phyloP scores from a whole-genome alignment of 2,888 invertebrate species.

The Leucophenga maculata region DNA sequence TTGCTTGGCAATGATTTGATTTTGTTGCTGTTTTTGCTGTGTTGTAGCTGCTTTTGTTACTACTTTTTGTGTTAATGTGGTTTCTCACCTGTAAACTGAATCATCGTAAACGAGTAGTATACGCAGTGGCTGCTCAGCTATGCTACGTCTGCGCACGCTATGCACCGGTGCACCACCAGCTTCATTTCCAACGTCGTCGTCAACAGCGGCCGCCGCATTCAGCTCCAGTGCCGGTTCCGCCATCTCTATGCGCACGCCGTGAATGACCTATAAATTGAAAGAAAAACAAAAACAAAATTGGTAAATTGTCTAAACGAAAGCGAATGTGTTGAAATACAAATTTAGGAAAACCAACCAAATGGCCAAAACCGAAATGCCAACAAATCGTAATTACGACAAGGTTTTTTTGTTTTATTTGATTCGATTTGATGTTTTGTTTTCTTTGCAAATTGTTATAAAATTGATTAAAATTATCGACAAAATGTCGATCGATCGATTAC shows the following conservation, averaged over 20 bases:
- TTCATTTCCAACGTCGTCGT: neutral
- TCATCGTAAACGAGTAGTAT: slow-evolving; percentile 90
- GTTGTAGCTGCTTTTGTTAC: slow-evolving; percentile 21
- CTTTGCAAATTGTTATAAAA: slow-evolving; percentile 57
- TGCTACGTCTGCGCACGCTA: slow-evolving; percentile 73
- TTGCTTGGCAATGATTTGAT: slow-evolving; percentile 14
- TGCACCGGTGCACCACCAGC: slow-evolving; percentile 66
- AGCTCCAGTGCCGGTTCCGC: slow-evolving; percentile 70
- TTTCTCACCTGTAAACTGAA: slow-evolving; percentile 85
- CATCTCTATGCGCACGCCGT: slow-evolving; percentile 86
- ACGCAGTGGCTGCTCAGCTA: slow-evolving; percentile 85
- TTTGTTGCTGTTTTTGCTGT: neutral
- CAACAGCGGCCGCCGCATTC: neutral
- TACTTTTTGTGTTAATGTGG: neutral
- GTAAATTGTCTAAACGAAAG: slow-evolving; percentile 27
- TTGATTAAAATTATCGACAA: slow-evolving; percentile 62
- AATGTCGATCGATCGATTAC: slow-evolving; percentile 59
- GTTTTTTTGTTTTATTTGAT: slow-evolving; percentile 18
- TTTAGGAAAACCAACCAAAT: neutral
- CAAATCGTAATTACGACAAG: neutral
- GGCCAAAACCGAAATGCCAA: neutral
- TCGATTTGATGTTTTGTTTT: slow-evolving; percentile 24
- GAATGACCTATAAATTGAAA: slow-evolving; percentile 79
- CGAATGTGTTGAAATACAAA: slow-evolving; percentile 18
- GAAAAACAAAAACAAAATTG: slow-evolving; percentile 36